Percentiles rank a stretch among this genome's conserved stretches.
Evolutionary conservation across 2,888 invertebrate species (phyloP).

Genomic region (Leucozona laternaria): DNA sequence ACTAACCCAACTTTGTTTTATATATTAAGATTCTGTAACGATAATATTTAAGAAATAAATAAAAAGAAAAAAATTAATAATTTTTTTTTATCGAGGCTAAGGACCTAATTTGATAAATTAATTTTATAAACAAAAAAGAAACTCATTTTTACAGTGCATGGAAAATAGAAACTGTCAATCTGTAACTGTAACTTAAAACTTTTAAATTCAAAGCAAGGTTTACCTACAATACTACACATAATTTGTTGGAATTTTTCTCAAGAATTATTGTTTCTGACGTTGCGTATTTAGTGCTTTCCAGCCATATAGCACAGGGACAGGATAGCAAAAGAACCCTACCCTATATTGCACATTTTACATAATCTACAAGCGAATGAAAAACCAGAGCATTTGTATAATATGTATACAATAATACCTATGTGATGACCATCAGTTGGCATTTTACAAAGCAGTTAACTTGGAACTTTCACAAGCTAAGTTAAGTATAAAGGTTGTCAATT

Average conservation of each 20-base stretch:
- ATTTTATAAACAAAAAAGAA: no score
- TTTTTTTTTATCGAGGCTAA: no score
- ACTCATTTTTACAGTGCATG: neutral
- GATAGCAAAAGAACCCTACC: constrained; percentile 21
- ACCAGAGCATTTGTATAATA: neutral
- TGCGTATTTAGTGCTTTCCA: neutral
- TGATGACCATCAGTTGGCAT: constrained; percentile 45
- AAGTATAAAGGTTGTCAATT: constrained; percentile 45
- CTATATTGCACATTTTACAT: no score
- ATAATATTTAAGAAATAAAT: no score
- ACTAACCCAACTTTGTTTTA: no score
- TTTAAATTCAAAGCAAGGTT: constrained; percentile 34
- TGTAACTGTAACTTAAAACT: neutral
- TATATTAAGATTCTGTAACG: no score
- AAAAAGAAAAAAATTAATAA: no score
- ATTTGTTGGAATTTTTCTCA: constrained; percentile 22
- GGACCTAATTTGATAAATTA: no score
- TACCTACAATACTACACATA: no score
- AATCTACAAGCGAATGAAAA: neutral
- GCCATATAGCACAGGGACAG: constrained; percentile 46
- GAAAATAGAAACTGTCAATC: neutral
- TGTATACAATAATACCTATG: neutral
- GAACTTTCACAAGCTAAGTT: constrained; percentile 38
- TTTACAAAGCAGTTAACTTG: constrained; percentile 58
- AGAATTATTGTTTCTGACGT: neutral